A percentile compares a stretch with the other conserved stretches of the same genome.
Evolutionary conservation across 2,888 invertebrate genomes (phyloP).

Genomic region (Pristionchus entomophagus): DNA sequence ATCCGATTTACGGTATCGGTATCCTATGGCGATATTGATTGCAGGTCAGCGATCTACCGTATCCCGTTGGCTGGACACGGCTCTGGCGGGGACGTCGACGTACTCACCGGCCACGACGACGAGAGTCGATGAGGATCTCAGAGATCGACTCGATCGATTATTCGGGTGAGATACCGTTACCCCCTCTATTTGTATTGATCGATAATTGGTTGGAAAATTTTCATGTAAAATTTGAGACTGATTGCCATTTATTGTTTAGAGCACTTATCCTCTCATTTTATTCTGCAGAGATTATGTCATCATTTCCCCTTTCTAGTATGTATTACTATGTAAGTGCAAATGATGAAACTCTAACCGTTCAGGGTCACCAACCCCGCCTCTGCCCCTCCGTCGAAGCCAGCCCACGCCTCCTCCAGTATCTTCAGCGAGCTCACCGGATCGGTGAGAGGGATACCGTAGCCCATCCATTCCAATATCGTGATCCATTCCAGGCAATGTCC

Average conservation of each 20-base stretch:
- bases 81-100: neutral
- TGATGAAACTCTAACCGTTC: neutral
- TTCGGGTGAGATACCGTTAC: neutral
- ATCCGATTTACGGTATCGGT: neutral
- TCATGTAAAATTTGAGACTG: neutral
- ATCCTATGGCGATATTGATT: neutral
- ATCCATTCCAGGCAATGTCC: neutral
- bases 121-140: neutral
- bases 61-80: conserved; percentile 4
- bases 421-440: conserved; percentile 36
- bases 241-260: too few relatives aligned
- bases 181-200: too few relatives aligned
- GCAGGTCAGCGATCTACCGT: conserved; percentile 33
- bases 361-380: neutral
- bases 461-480: neutral
- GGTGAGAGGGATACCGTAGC: neutral
- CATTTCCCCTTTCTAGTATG: neutral
- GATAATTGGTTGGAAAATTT: neutral
- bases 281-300: too few relatives aligned
- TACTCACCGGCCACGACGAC: neutral
- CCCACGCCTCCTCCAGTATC: conserved; percentile 13
- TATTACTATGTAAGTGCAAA: neutral
- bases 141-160: neutral
- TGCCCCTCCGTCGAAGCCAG: neutral
- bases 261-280: too few relatives aligned